Percentiles rank a stretch among this genome's conserved stretches.
phyloP scores from a whole-genome alignment of 2,113 vertebrate species.

The Gallinago media region DNA sequence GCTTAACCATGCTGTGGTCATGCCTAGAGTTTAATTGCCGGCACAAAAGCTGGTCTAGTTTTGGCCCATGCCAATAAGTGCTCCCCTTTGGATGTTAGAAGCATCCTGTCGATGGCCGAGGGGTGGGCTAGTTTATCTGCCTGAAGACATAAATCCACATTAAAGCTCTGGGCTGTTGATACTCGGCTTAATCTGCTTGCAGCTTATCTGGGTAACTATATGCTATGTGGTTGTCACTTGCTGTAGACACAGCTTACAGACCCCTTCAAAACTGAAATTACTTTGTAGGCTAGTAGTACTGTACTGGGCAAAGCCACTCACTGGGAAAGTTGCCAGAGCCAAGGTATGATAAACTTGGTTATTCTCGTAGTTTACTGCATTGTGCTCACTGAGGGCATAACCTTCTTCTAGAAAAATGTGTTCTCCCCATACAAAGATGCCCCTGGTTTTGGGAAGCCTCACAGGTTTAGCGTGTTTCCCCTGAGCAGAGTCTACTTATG shows the following conservation, averaged over 20 bases:
- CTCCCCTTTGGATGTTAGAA: neutral
- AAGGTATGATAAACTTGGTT: neutral
- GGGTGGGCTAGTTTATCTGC: neutral
- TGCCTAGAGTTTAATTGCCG: neutral
- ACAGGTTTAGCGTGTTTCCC: neutral
- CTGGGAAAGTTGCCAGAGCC: neutral
- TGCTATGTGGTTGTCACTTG: neutral
- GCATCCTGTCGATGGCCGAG: neutral
- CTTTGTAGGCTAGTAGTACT: neutral
- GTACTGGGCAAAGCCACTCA: neutral
- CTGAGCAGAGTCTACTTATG: neutral
- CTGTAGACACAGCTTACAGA: neutral
- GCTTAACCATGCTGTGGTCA: fast-evolving
- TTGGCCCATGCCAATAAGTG: neutral
- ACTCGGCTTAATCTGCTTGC: neutral
- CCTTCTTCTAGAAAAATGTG: neutral
- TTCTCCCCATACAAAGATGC: neutral
- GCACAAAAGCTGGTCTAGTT: neutral
- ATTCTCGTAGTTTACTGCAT: neutral
- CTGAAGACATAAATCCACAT: neutral
- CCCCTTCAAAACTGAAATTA: neutral
- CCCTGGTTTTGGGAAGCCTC: neutral
- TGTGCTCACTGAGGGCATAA: neutral
- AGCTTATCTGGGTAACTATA: neutral
- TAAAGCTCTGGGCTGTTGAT: neutral